Conservation (phyloP, 2,113 vertebrate species). For the Prunella himalayana region DNA sequence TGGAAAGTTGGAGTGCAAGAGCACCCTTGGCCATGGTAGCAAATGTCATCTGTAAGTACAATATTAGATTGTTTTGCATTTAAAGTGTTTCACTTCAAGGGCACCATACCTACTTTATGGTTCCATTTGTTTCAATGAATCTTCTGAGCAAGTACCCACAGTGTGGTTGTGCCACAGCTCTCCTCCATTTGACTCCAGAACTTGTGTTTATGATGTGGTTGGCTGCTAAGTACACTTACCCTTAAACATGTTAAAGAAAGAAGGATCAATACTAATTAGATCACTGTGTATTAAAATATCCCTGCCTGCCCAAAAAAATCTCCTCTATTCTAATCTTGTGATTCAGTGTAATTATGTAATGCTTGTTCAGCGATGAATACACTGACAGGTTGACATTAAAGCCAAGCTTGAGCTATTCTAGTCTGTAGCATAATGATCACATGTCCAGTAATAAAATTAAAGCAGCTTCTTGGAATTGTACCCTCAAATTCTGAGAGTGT, state of each 20-base stretch:
- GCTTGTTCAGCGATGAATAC: conserved; percentile 25
- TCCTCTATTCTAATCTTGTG: conserved; percentile 45
- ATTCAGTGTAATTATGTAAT: conserved; percentile 61
- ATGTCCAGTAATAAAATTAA: conserved; percentile 47
- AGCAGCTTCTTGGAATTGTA: background rate
- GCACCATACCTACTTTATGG: background rate
- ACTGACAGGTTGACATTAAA: conserved; percentile 56
- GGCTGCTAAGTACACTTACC: conserved; percentile 1
- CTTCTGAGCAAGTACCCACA: background rate
- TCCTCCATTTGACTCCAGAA: background rate
- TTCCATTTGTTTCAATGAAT: background rate
- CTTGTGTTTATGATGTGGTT: conserved; percentile 35
- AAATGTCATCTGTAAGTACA: background rate
- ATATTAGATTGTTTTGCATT: background rate
- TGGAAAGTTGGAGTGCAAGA: background rate
- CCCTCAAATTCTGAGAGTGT: background rate
- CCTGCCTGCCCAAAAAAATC: background rate
- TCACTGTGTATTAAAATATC: conserved; percentile 41
- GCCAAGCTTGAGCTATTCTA: conserved; percentile 41
- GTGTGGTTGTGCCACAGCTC: background rate
- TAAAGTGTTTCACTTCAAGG: background rate
- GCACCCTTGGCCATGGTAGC: background rate
- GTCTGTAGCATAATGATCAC: conserved; percentile 26
- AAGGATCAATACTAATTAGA: conserved; percentile 56
- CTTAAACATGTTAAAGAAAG: conserved; percentile 42